Evolutionary conservation across 2,888 invertebrate genomes (phyloP), one percentile per base, ranked within the genome.

Genomic region (Cerastoderma edule): DNA sequence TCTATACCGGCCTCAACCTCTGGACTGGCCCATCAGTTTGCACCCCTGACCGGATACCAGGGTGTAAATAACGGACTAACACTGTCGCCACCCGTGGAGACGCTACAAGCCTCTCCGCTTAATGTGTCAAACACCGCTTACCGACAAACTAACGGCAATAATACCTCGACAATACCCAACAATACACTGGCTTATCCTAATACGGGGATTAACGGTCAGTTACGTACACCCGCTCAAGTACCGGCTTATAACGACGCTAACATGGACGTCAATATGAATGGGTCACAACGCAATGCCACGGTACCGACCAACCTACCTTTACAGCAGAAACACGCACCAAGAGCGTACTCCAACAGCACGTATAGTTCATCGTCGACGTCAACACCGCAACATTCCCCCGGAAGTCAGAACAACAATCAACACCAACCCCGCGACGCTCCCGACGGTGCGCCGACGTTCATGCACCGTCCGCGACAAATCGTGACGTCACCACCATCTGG

Each of bases 111-210:
- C 0, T 19, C 27, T 10, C 60, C 35, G 24, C 13, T 60, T 24
- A 35, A 39, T 35, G 39, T 60, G 60, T 39, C 60, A 60, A 32
- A 60, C 39, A 60, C 35, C 4, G 60, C 39, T 4, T 60, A 39
- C 24, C 27, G 27, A 24, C 60, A 60, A 27, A 39, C 60, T 39
- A 33, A 16, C 39, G 57, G 54, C 53, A 8, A 44, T 39, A 32
- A 73, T 54, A 28, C 68, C 44, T 57, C 48, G 48, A 53, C 56
- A 46, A 27, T 27, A 39, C 33, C 50, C 50, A 68, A 73, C 39
- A 74, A 70, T 63, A 68, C 67, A 30, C 35, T 75, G 28, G 63
- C 77, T 77, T 77, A 75, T 80, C 80, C 80, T 75, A 75, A 71
- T 75, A 16, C 75, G 19, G 72, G 72, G 67, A 74, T 78, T 64